These are phyloP conservation scores for Onthophagus sagittarius DNA, from an alignment of 2,888 invertebrate species.

Conservation along the genomic window DNA sequence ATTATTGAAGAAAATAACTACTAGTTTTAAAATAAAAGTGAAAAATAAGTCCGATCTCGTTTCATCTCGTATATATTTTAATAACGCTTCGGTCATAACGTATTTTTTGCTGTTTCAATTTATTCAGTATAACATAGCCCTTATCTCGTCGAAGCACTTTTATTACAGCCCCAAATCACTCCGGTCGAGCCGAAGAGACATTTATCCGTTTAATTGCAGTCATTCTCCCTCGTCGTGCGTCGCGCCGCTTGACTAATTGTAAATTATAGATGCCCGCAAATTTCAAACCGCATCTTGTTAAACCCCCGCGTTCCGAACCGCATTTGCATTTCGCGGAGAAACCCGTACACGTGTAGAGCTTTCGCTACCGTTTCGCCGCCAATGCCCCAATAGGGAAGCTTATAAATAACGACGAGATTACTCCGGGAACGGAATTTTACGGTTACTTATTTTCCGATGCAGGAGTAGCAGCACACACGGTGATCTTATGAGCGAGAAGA, in stretches of 20 bases:
- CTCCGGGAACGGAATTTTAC: neutral
- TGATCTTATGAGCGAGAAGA: neutral
- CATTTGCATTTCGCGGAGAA: neutral
- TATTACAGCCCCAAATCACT: neutral
- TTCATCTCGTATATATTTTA: neutral
- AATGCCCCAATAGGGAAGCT: neutral
- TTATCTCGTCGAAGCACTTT: neutral
- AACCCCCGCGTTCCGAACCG: slow-evolving; percentile 5
- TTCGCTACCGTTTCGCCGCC: neutral
- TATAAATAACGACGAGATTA: neutral
- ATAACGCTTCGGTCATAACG: neutral
- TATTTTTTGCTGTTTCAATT: neutral
- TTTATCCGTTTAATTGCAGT: slow-evolving; percentile 12
- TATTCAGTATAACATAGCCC: neutral
- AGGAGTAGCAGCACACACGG: no score
- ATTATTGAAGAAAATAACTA: neutral
- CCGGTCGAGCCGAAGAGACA: neutral
- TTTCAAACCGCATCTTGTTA: slow-evolving; percentile 14
- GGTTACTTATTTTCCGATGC: neutral
- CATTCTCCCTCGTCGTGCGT: neutral
- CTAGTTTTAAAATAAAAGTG: neutral
- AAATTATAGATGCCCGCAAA: slow-evolving; percentile 10
- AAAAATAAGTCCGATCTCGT: neutral
- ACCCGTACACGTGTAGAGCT: neutral
- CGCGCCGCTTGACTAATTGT: slow-evolving; percentile 11